Evolutionary conservation across 2,888 invertebrate species (phyloP), one percentile per base, ranked within the genome.

Genomic region (Neuroscelio doddi): DNA sequence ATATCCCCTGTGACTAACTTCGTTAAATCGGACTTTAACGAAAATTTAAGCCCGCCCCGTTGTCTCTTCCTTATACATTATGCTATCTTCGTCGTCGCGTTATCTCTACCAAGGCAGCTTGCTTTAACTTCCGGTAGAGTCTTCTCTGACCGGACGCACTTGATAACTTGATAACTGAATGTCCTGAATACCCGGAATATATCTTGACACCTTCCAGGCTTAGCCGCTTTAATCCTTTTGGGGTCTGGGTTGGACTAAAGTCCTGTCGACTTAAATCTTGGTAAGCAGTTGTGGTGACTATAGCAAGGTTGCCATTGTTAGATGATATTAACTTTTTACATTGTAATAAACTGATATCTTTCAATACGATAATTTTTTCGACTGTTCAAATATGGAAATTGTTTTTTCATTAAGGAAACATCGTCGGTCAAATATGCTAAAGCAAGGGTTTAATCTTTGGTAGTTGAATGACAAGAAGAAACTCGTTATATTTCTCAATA

Each of bases 401-500:
- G n/a, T n/a, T n/a, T n/a, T n/a, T n/a, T n/a, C n/a, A n/a, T n/a
- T 21, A 5, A 21, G 5, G 5, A 21, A 21, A 5, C 2, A 21
- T 21, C 3, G 21, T 5, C 5, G 21, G 21, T 21, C 21, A 21
- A 21, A 21, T 2, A 21, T 5, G 3, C 3, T 2, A 21, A 21
- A 21, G 21, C n/a, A 74, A 77, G 71, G 75, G 78, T 80, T 81
- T 81, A 81, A 82, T 81, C 80, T 80, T 70, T 69, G 30, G 62
- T 71, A 59, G 71, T 69, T 62, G 52, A 69, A 71, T 68, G 70
- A 68, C 69, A 68, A 71, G 66, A 69, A 75, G 56, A 53, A 61
- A 71, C 73, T 75, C 74, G 76, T 79, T 78, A 83, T 84, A 84
- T 82, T 84, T 84, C 84, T 83, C 82, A 83, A 84, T 84, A 83